Percentiles rank a stretch among this genome's conserved stretches.
Evolutionary conservation across 2,113 vertebrate genomes (phyloP).

Genomic region (Nothobranchius kuhntae): DNA sequence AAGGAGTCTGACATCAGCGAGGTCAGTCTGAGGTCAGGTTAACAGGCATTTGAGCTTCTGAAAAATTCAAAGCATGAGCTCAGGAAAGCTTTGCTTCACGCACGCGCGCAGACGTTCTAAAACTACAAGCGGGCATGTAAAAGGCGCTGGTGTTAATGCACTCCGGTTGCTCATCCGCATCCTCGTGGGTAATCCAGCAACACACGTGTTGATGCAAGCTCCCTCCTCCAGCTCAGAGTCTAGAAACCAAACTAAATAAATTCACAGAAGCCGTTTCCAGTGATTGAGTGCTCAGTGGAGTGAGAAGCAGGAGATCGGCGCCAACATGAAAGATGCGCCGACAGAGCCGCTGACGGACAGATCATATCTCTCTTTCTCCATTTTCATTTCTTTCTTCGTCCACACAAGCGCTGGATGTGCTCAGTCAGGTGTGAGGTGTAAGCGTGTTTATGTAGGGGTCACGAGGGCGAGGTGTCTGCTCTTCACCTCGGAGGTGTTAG

Average conservation of each 20-base stretch:
- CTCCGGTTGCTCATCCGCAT: slow-evolving; percentile 49
- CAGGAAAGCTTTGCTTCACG: slow-evolving; percentile 65
- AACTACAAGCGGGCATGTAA: slow-evolving; percentile 19
- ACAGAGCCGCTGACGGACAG: slow-evolving; percentile 49
- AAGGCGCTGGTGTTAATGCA: slow-evolving; percentile 57
- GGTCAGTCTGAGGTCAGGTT: slow-evolving; percentile 77
- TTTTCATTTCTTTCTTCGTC: slow-evolving; percentile 19
- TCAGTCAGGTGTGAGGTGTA: slow-evolving; percentile 54
- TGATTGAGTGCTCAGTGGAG: slow-evolving; percentile 65
- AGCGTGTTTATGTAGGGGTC: slow-evolving; percentile 49
- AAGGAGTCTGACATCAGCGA: slow-evolving; percentile 63
- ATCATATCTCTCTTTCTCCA: slow-evolving; percentile 41
- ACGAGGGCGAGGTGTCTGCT: slow-evolving; percentile 46
- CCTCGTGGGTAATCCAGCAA: slow-evolving; percentile 47
- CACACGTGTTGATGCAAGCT: slow-evolving; percentile 43
- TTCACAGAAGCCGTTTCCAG: slow-evolving; percentile 38
- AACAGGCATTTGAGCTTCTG: slow-evolving; percentile 70
- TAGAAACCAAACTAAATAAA: slow-evolving; percentile 24
- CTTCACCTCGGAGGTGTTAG: slow-evolving; percentile 60
- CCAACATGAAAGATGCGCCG: slow-evolving; percentile 47
- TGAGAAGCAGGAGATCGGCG: slow-evolving; percentile 49
- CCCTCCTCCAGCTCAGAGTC: slow-evolving; percentile 42
- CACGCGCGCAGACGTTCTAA: slow-evolving; percentile 50
- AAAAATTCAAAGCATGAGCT: slow-evolving; percentile 77
- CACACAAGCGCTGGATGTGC: slow-evolving; percentile 25